Conservation (phyloP, 37 sponge, comb jelly and placozoan genomes). For the Dysidea cf. avara region DNA sequence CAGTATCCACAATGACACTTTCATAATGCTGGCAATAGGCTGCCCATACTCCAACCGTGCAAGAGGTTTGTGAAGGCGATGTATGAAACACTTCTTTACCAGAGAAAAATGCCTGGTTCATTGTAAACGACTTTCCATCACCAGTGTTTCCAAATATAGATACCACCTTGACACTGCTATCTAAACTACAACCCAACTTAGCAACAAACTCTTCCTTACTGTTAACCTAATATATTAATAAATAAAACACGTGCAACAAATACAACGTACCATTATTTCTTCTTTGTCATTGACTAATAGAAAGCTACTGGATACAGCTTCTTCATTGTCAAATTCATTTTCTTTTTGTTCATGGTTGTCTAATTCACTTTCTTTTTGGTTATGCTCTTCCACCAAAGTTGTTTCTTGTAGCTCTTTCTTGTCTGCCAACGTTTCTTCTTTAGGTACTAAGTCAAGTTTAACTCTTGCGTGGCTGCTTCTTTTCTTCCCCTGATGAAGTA, state of each 20-base stretch:
- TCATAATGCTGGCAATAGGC: constrained; percentile 60
- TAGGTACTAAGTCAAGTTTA: not conserved
- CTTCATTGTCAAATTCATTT: not conserved
- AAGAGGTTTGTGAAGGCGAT: constrained; percentile 62
- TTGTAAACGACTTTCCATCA: constrained; percentile 92
- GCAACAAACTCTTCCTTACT: constrained; percentile 34
- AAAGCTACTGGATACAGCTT: constrained; percentile 2
- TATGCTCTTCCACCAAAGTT: no score
- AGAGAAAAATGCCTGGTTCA: constrained; percentile 89
- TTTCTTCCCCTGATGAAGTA: constrained; percentile 46
- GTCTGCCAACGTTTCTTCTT: not conserved
- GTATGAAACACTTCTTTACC: constrained; percentile 80
- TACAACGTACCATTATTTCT: constrained; percentile 52
- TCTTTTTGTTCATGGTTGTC: not conserved
- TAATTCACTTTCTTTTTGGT: no score
- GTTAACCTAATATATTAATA: constrained; percentile 38
- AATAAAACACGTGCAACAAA: no score
- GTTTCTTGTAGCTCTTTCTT: no score
- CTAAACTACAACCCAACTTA: constrained; percentile 32
- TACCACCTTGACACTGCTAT: constrained; percentile 80
- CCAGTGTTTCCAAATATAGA: constrained; percentile 98
- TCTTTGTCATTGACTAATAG: constrained; percentile 67
- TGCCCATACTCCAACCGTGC: constrained; percentile 93
- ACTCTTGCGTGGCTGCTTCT: constrained; percentile 24
- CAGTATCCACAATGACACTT: constrained; percentile 85